These are phyloP conservation scores for Anaspis maculata DNA, from an alignment of 2,888 invertebrate genomes.

Conservation along the genomic window DNA sequence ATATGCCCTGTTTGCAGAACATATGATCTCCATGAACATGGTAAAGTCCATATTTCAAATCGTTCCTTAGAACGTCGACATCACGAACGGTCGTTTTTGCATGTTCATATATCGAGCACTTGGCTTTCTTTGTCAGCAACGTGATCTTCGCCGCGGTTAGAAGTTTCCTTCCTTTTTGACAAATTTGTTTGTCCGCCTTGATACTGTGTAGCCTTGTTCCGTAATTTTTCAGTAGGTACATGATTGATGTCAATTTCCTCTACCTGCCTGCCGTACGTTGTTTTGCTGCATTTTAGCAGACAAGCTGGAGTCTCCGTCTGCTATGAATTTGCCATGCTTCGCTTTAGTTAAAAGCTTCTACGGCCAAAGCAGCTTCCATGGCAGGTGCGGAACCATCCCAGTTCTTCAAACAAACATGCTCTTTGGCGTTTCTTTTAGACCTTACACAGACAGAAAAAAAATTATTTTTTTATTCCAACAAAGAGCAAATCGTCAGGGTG, in stretches of 20 bases:
- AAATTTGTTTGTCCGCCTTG: conserved; percentile 15
- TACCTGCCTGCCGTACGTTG: conserved; percentile 16
- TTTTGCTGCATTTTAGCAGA: conserved; percentile 13
- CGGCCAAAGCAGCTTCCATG: conserved; percentile 19
- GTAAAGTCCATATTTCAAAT: conserved; percentile 6
- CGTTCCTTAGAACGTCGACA: conserved; percentile 2
- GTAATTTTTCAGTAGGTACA: conserved; percentile 20
- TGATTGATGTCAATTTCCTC: conserved; percentile 18
- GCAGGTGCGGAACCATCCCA: conserved; percentile 17
- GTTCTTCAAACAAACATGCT: conserved; percentile 17
- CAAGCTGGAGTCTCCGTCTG: conserved; percentile 19
- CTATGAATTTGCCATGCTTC: conserved; percentile 11
- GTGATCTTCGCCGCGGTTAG: background rate
- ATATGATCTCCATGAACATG: conserved; percentile 4
- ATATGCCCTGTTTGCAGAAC: background rate
- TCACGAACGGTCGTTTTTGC: conserved; percentile 5
- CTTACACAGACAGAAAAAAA: conserved; percentile 18
- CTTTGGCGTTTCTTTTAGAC: conserved; percentile 4
- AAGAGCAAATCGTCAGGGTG: conserved; percentile 15
- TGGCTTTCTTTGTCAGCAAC: conserved; percentile 8
- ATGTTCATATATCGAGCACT: conserved; percentile 19
- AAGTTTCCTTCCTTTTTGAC: conserved; percentile 12
- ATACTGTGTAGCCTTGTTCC: conserved; percentile 14
- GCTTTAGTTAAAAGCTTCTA: conserved; percentile 18
- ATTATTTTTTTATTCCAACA: conserved; percentile 18